phyloP scores from a whole-genome alignment of 2,888 invertebrate genomes.

The Nesidiocoris tenuis region DNA sequence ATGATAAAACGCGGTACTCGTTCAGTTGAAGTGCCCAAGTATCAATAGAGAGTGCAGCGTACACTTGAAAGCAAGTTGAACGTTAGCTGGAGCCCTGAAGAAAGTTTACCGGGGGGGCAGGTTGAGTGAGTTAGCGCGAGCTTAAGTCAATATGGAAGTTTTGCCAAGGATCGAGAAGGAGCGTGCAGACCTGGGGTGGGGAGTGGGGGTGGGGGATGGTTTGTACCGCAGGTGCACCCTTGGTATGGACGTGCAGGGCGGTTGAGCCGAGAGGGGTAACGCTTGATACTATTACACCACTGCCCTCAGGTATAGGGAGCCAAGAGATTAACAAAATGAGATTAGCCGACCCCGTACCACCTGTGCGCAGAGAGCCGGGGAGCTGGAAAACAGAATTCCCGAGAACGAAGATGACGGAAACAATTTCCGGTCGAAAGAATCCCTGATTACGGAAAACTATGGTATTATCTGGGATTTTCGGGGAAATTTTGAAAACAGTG shows the following conservation, averaged over 20 bases:
- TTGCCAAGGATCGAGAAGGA: not conserved
- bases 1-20: not conserved
- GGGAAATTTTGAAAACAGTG: too few species aligned
- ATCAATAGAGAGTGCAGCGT: not conserved
- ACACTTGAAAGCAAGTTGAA: not conserved
- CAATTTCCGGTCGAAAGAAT: too few species aligned
- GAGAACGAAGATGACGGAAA: too few species aligned
- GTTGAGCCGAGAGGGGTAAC: not conserved
- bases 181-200: not conserved
- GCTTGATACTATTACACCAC: slow-evolving; percentile 20
- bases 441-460: too few species aligned
- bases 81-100: not conserved
- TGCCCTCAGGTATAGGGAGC: slow-evolving; percentile 19
- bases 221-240: not conserved
- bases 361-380: not conserved
- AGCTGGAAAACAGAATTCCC: too few species aligned
- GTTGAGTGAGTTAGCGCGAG: not conserved
- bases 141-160: not conserved
- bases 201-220: not conserved
- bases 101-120: not conserved
- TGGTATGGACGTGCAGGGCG: not conserved
- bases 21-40: too few species aligned
- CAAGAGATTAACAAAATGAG: slow-evolving; percentile 23
- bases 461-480: too few species aligned
- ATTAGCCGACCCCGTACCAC: slow-evolving; percentile 14